These are phyloP conservation scores for Cartodere bifasciata DNA, from an alignment of 2,888 invertebrate genomes.

Conservation along the genomic window DNA sequence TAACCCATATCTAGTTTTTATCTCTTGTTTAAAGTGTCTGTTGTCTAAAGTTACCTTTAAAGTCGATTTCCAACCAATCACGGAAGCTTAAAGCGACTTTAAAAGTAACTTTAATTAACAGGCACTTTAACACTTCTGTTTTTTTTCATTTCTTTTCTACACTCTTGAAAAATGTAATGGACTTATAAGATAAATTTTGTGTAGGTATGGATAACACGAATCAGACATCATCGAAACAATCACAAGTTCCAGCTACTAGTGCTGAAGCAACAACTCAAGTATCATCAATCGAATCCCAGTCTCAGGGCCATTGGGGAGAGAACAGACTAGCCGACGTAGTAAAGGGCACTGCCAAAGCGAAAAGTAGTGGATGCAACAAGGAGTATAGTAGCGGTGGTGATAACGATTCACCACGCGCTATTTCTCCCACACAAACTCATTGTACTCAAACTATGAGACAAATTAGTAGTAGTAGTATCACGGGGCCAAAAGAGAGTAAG, in stretches of 20 bases:
- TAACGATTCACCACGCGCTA: constrained; percentile 27
- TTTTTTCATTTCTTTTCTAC: not conserved
- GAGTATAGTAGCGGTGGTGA: constrained; percentile 25
- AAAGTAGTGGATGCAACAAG: constrained; percentile 29
- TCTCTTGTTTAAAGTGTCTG: too few species aligned
- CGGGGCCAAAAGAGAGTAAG: constrained; percentile 23
- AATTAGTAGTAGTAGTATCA: too few species aligned
- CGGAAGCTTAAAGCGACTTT: too few species aligned
- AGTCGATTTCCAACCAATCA: too few species aligned
- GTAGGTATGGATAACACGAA: constrained; percentile 21
- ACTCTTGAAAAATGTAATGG: too few species aligned
- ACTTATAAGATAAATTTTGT: too few species aligned
- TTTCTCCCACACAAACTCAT: constrained; percentile 19
- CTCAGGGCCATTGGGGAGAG: constrained; percentile 38
- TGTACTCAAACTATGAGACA: constrained; percentile 13
- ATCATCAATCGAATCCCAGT: constrained; percentile 20
- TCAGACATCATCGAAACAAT: constrained; percentile 18
- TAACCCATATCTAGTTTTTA: too few species aligned
- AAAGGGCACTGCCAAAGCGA: constrained; percentile 54
- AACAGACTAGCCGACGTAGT: constrained; percentile 68
- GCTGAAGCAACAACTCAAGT: constrained; percentile 25
- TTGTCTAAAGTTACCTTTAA: too few species aligned
- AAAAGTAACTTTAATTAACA: too few species aligned
- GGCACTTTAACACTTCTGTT: too few species aligned
- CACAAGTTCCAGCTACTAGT: constrained; percentile 25